phyloP scores from a whole-genome alignment of 2,888 invertebrate species.

The Acanthosepion lycidas region DNA sequence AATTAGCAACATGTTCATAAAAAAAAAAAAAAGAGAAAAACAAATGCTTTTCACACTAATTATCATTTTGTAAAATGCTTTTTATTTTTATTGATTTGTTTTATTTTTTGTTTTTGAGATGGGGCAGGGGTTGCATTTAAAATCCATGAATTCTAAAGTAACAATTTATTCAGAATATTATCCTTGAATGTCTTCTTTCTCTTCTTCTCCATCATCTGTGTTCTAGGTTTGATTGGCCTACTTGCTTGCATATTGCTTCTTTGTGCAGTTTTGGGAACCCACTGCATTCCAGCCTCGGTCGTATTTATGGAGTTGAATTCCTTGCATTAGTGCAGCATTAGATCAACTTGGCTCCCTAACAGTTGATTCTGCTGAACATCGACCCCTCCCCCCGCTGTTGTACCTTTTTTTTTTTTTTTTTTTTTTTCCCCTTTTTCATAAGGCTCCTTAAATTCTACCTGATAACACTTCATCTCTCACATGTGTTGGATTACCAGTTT shows the following conservation, averaged over 20 bases:
- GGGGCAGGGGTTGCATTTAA: not conserved
- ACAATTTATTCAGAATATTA: not conserved
- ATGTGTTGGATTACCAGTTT: not conserved
- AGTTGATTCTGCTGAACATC: not conserved
- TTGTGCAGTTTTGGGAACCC: not conserved
- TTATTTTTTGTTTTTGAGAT: not conserved
- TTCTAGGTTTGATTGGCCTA: not conserved
- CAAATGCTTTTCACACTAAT: too few species aligned
- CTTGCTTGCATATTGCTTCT: not conserved
- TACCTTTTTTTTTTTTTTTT: too few species aligned
- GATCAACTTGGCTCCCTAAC: not conserved
- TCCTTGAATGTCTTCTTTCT: not conserved
- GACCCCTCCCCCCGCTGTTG: not conserved
- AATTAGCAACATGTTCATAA: not conserved
- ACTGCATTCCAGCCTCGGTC: not conserved
- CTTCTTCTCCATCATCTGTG: not conserved
- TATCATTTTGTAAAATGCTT: too few species aligned
- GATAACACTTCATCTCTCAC: not conserved
- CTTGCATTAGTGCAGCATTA: slow-evolving; percentile 12
- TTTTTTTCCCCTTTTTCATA: not conserved
- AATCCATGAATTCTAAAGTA: not conserved
- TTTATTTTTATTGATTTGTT: not conserved
- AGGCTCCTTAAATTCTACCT: not conserved
- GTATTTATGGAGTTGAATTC: not conserved
- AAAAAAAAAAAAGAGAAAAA: not conserved